phyloP scores from a whole-genome alignment of 2,797 vertebrate genomes.

The Channallabes apus region DNA sequence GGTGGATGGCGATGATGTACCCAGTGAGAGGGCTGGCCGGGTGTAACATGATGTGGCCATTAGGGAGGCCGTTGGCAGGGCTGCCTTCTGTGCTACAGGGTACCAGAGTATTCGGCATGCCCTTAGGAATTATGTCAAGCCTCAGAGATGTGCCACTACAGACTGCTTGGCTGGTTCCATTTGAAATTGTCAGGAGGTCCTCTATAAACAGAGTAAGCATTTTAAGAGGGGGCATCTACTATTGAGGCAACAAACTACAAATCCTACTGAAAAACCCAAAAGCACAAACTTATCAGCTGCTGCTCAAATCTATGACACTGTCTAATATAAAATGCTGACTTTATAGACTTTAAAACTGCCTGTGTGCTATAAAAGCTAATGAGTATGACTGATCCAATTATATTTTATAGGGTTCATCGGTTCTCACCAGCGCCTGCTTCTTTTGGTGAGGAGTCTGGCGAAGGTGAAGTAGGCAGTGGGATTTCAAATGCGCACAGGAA shows the following conservation, averaged over 20 bases:
- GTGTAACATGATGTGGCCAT: conserved; percentile 81
- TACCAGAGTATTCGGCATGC: conserved; percentile 84
- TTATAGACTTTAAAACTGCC: background rate
- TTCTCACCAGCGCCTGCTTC: conserved; percentile 80
- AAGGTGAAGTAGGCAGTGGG: conserved; percentile 88
- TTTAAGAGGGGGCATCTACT: background rate
- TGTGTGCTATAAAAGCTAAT: background rate
- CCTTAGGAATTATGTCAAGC: conserved; percentile 71
- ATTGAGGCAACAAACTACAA: background rate
- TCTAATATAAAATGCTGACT: background rate
- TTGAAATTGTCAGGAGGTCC: background rate
- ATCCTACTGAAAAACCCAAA: background rate
- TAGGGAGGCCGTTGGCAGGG: conserved; percentile 77
- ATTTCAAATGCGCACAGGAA: conserved; percentile 96
- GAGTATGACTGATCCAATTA: background rate
- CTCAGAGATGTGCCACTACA: conserved; percentile 51
- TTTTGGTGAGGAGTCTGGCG: conserved; percentile 77
- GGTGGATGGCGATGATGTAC: conserved; percentile 97
- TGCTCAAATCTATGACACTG: no score
- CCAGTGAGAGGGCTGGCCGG: conserved; percentile 88
- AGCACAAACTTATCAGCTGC: background rate
- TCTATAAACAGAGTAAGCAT: conserved; percentile 19
- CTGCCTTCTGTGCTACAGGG: conserved; percentile 69
- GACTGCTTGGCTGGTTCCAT: conserved; percentile 17
- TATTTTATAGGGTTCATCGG: background rate